Evolutionary conservation across 2,113 vertebrate species (phyloP).

Genomic region (Craseonycteris thonglongyai): DNA sequence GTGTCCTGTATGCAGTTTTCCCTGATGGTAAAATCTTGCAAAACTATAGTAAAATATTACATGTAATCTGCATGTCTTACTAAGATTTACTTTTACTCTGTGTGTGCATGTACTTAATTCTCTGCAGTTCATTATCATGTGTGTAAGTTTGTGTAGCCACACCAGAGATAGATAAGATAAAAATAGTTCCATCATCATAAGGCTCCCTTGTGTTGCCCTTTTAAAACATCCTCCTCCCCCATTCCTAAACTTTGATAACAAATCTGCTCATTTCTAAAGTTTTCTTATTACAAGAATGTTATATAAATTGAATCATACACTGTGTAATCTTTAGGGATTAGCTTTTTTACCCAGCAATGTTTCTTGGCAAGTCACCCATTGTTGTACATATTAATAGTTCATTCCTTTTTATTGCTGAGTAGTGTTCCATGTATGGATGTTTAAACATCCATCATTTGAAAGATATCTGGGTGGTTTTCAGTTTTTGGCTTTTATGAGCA

Average conservation of each 20-base stretch:
- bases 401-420: not conserved
- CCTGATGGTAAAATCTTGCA: not conserved
- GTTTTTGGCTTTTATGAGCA: not conserved
- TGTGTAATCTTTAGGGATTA: not conserved
- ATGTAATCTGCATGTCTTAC: not conserved
- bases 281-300: not conserved
- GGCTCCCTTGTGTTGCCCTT: not conserved
- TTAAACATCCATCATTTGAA: not conserved
- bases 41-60: not conserved
- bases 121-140: not conserved
- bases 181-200: not conserved
- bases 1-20: not conserved
- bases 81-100: not conserved
- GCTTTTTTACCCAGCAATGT: not conserved
- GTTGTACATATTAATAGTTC: not conserved
- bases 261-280: not conserved
- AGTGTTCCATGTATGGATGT: not conserved
- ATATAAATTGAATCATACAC: not conserved
- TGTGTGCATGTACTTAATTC: not conserved
- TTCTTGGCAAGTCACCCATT: not conserved
- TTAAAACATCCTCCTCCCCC: not conserved
- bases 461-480: not conserved
- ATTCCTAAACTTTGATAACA: not conserved
- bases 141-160: not conserved
- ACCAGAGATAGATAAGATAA: not conserved